Conservation (phyloP, 1,140 invertebrate genomes). For the Diplogasteroides magnus region DNA sequence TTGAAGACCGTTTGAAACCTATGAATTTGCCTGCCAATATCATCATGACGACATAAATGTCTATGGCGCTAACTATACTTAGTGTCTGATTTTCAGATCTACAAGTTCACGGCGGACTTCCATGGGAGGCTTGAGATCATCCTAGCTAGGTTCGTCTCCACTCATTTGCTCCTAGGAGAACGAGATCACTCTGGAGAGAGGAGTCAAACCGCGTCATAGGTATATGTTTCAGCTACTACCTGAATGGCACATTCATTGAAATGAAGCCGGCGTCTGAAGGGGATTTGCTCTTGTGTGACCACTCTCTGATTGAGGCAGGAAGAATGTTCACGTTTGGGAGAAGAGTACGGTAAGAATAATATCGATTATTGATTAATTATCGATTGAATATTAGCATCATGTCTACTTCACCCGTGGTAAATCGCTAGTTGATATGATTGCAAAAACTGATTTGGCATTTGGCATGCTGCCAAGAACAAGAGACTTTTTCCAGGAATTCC, state of each 20-base stretch:
- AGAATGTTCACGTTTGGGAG: background rate
- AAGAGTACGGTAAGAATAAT: slow-evolving; percentile 1
- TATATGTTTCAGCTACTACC: background rate
- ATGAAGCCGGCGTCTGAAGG: background rate
- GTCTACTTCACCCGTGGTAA: background rate
- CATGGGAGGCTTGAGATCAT: background rate
- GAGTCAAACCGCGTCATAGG: too few relatives aligned
- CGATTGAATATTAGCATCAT: background rate
- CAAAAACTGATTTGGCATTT: too few relatives aligned
- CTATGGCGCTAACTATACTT: background rate
- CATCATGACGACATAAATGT: too few relatives aligned
- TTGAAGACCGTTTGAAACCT: too few relatives aligned
- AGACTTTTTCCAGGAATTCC: background rate
- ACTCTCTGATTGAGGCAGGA: background rate
- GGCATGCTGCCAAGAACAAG: background rate
- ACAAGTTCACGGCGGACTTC: background rate
- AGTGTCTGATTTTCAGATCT: background rate
- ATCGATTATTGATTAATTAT: background rate
- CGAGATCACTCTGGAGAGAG: too few relatives aligned
- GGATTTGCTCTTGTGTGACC: background rate
- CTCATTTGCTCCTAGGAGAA: background rate
- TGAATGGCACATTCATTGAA: slow-evolving; percentile 8
- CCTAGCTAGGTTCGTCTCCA: background rate
- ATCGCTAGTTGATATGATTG: background rate
- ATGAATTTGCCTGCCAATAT: too few relatives aligned